Evolutionary conservation across 2,113 vertebrate genomes (phyloP), one percentile per base, ranked within the genome.

Genomic region (Phrynosoma blainvillii): DNA sequence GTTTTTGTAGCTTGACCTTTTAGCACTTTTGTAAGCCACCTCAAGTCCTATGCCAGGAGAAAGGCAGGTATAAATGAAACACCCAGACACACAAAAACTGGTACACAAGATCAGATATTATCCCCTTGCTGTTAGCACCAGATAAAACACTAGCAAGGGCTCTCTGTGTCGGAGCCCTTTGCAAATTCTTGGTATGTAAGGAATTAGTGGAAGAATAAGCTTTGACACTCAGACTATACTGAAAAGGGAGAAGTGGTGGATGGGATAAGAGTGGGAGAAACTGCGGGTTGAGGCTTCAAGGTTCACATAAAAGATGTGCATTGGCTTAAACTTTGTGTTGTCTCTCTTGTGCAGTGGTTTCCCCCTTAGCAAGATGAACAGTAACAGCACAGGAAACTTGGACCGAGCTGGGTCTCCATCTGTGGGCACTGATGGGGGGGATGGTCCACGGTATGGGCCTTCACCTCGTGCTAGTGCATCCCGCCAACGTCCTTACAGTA

Each of bases 401-500:
- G 97, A 98, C 93, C 97, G 96, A 89, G 91, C 97, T 59, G 96
- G 89, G 30, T 93, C 95, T 21, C 82, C 93, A 1, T 93, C 85
- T 21, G 70, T 91, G 16, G 93, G 93, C 0, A 87, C 90, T 9
- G 94, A 96, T 27, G 95, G 85, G 74, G 79, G 84, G 13, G 95
- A 96, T 81, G 94, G 96, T 59, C 95, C 97, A 78, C 89, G 82
- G 56, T 93, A 93, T 8, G 81, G 96, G 66, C 94, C 95, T 52
- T 94, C 96, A 1, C 96, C 96, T 71, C 96, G 96, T 82, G 93
- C 97, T 91, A 97, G 96, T 93, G 96, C 96, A 66, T 97, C 98
- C 93, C 96, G 97, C 30, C 97, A 97, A 0, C 96, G 97, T 32
- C 97, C 97, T 0, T 98, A 97, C 95, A 98, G 97, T 95, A 97